Evolutionary conservation across 2,113 vertebrate genomes (phyloP), one percentile per base, ranked within the genome.

Genomic region (Apaloderma vittatum): DNA sequence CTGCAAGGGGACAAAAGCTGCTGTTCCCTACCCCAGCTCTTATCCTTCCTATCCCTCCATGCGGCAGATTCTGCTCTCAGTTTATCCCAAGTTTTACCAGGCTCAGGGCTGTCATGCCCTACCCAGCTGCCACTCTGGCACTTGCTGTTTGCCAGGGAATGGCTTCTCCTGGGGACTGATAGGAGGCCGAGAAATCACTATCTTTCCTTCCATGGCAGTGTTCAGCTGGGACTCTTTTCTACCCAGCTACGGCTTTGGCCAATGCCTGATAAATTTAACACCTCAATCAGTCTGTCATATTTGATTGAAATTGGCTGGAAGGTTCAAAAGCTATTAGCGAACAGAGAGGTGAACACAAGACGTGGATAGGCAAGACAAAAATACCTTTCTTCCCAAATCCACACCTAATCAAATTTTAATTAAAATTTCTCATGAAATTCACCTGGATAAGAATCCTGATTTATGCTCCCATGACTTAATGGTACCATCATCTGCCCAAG

Each of bases 401-500:
- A 88, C 54, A 86, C 55, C 62, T 94, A 92, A 97, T 96, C 55
- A 97, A 95, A 95, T 37, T 95, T 95, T 95, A 95, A 96, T 94
- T 95, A 86, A 94, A 95, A 65, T 96, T 94, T 97, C 48, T 90
- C n/a, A 87, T 87, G 76, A 87, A 93, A 96, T 66, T 96, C 93
- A 95, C 84, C 94, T 88, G 93, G 73, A 71, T 90, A 46, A 85
- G 79, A 70, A 62, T 61, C 82, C 58, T 95, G 90, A 97, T 95
- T 96, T 97, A 96, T 95, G 86, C 65, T 86, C 78, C 82, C 45
- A 91, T 97, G 87, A 90, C 93, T 97, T 96, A 97, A 97, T 92
- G 87, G 77, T 83, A 76, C 85, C 14, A 88, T 86, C 62, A 80
- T 88, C 62, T 96, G 48, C 27, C 40, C 76, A 26, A 83, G 43